Evolutionary conservation across 2,888 invertebrate genomes (phyloP), one percentile per base, ranked within the genome.

Genomic region (Drosophila helvetica): DNA sequence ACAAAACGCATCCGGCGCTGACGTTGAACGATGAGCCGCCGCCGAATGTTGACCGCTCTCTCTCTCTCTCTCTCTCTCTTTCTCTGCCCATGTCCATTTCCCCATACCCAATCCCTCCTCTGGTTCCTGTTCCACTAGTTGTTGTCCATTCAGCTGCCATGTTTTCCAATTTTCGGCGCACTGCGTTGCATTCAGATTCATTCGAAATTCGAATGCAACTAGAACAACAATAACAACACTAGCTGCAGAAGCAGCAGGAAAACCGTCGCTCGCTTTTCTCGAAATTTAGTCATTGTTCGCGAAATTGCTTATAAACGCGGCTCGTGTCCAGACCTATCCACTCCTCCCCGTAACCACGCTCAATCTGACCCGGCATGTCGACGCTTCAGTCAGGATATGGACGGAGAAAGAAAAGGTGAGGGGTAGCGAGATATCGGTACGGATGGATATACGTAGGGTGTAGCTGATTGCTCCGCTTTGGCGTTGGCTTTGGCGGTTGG

Each of bases 211-310:
- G 7, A 53, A 47, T 55, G 58, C 71, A 70, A 63, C 56, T 47
- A 50, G 30, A 50, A 38, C 51, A 38, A 56, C 57, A 57, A 46
- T 18, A 46, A 53, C 27, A 54, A 22, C 18, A 27, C 17, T 43
- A 59, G 22, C 22, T 22, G 22, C 22, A 22, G 22, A 22, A 22
- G 22, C 22, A 22, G 82, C 78, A 80, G 78, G 74, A 81, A 86
- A 83, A 78, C 73, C 78, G 74, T 75, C 70, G 75, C 62, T 69
- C 69, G 78, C 68, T 80, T 73, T 75, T 46, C 79, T 74, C 65
- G 74, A 80, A 88, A 83, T 87, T 86, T 84, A 86, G 88, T 78
- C 87, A 86, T 87, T 90, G 82, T 84, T 79, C 83, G 80, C 89
- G 81, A 88, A 90, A 90, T 89, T 88, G 86, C 86, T 89, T 87